These are phyloP conservation scores for Saturnia pavonia DNA, from an alignment of 2,888 invertebrate genomes.

Conservation along the genomic window DNA sequence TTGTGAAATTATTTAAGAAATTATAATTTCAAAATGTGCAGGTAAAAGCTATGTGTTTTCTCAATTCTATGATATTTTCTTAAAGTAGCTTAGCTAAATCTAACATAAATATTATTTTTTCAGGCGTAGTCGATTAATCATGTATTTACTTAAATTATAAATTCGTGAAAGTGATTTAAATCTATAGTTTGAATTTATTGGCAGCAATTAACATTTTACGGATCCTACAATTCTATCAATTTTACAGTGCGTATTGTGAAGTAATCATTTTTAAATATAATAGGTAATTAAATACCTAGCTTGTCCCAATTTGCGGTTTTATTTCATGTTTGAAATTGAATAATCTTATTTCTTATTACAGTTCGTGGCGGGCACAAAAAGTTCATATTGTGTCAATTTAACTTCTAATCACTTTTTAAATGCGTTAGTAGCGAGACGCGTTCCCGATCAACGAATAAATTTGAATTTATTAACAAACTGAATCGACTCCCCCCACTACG, in stretches of 20 bases:
- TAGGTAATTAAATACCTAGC: conserved; percentile 23
- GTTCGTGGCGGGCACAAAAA: conserved; percentile 67
- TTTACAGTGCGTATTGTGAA: neutral
- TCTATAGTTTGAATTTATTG: neutral
- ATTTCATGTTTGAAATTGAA: conserved; percentile 61
- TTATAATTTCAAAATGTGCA: conserved; percentile 24
- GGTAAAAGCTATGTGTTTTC: conserved; percentile 17
- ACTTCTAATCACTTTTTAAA: conserved; percentile 82
- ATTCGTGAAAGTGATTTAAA: too few relatives aligned
- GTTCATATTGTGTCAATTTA: conserved; percentile 81
- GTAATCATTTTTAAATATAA: neutral
- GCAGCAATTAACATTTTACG: neutral
- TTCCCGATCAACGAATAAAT: conserved; percentile 79
- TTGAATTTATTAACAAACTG: conserved; percentile 78
- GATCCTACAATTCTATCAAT: neutral
- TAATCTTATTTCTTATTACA: conserved; percentile 73
- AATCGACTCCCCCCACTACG: conserved; percentile 62
- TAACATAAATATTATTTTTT: too few relatives aligned
- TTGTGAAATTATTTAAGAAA: conserved; percentile 29
- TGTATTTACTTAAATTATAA: too few relatives aligned
- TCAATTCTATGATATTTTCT: conserved; percentile 1
- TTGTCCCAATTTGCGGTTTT: conserved; percentile 33
- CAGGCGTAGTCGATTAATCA: too few relatives aligned
- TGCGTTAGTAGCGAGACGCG: conserved; percentile 72
- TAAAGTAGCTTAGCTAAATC: neutral